phyloP scores from a whole-genome alignment of 2,888 invertebrate genomes.

The Lumbricus terrestris region DNA sequence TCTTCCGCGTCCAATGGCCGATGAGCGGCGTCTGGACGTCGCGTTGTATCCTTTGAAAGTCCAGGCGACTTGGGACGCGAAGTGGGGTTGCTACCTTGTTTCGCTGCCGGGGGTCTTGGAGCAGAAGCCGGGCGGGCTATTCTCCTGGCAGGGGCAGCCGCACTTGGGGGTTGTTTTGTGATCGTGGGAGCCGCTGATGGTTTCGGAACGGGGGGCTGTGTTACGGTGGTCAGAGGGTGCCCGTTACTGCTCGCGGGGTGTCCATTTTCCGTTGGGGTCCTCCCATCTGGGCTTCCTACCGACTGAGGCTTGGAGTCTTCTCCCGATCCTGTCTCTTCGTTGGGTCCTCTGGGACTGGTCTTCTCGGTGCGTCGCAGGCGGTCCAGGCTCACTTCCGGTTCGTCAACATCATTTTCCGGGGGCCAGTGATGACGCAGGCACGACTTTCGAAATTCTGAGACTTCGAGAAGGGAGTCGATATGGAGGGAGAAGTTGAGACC shows the following conservation, averaged over 20 bases:
- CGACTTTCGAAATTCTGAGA: conserved; percentile 42
- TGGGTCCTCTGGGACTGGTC: background rate
- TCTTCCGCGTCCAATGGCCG: background rate
- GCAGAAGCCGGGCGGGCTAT: background rate
- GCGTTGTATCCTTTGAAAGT: background rate
- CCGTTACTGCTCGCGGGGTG: background rate
- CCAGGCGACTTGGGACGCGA: background rate
- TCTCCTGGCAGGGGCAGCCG: background rate
- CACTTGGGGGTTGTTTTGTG: background rate
- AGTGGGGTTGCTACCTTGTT: background rate
- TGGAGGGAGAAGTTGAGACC: conserved; percentile 41
- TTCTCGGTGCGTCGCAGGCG: conserved; percentile 15
- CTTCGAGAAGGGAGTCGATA: conserved; percentile 39
- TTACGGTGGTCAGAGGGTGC: background rate
- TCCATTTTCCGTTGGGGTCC: background rate
- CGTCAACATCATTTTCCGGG: conserved; percentile 22
- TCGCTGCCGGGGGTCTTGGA: background rate
- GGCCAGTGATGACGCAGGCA: conserved; percentile 37
- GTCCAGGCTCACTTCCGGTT: conserved; percentile 23
- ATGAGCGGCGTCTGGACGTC: background rate
- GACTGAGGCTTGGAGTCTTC: background rate
- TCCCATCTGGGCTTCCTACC: background rate
- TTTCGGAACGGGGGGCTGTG: background rate
- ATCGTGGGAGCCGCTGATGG: background rate
- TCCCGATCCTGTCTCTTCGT: background rate